Base-by-base conservation (phyloP, 2,797 vertebrate genomes). In the Micrastur ruficollis region DNA sequence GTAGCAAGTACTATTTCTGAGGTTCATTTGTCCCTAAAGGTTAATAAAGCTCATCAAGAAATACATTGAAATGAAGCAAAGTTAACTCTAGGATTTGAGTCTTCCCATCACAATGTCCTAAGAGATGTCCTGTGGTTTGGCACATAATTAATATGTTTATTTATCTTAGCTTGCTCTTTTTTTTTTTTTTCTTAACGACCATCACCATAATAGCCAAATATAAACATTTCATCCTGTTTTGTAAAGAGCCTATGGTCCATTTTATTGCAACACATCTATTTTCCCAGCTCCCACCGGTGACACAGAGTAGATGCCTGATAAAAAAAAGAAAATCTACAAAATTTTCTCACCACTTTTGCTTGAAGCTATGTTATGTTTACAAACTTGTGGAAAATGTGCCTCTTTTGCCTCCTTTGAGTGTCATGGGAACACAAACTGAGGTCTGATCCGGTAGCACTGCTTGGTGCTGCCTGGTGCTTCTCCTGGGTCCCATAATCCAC, bases 101-200 rank as follows among this genome's bases (percentile, higher is more conserved):
- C 71, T 94, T 96, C 85, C 81, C 92, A 84, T 86, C 80, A 38
- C 47, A 72, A 62, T 42, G 58, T 95, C 92, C 86, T 95, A 46
- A 83, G 92, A 88, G 91, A 95, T 81, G 55, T 67, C 61, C 63
- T 93, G 95, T 70, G 93, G 93, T 97, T 96, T 97, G 83, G 93
- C 90, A 91, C 92, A 56, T 95, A 96, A 96, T 97, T 96, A 94
- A 96, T 96, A 86, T 46, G 59, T 88, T 95, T 96, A 81, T 97
- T 89, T 96, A 79, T 93, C 36, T 71, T 94, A 46, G 62, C 26
- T 90, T 75, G 29, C 7, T 31, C 58, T 66, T 70, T 22, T 59
- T 63, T 70, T 26, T 34, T 38, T 79, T 72, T 67, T 46, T 59
- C 40, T 38, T 55, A 62, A 38, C 17, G 21, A 32, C 62, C 81